These are phyloP conservation scores for Taurulus bubalis DNA, from an alignment of 2,113 vertebrate genomes.

Conservation along the genomic window DNA sequence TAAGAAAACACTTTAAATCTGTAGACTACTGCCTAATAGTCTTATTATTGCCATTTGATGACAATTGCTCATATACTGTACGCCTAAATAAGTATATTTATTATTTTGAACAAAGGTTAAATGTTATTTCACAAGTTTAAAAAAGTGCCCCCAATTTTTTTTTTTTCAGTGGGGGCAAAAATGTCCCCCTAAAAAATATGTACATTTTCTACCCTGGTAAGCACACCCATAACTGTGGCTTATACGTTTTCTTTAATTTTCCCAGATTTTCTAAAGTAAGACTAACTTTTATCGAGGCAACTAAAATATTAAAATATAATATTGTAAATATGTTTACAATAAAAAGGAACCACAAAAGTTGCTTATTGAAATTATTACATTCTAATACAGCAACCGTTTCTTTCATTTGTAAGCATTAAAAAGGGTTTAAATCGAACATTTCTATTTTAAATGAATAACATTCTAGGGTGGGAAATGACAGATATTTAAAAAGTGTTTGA, in stretches of 20 bases:
- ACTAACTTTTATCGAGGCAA: neutral
- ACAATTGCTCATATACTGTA: too few relatives aligned
- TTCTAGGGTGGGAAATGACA: neutral
- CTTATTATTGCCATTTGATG: too few relatives aligned
- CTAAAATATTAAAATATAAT: neutral
- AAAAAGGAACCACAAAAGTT: neutral
- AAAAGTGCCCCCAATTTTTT: too few relatives aligned
- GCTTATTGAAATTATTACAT: neutral
- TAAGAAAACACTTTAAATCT: too few relatives aligned
- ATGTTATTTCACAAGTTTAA: too few relatives aligned
- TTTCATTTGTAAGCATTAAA: neutral
- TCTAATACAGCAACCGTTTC: neutral
- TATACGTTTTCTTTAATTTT: neutral
- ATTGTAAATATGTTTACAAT: neutral
- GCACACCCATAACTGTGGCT: too few relatives aligned
- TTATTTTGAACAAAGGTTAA: too few relatives aligned
- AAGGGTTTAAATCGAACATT: neutral
- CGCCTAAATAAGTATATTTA: too few relatives aligned
- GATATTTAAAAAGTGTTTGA: conserved; percentile 8
- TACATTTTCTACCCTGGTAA: too few relatives aligned
- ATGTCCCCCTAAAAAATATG: too few relatives aligned
- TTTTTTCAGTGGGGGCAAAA: too few relatives aligned
- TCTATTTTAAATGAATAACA: neutral
- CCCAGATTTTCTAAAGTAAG: neutral
- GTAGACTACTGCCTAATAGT: too few relatives aligned